Evolutionary conservation across 2,797 vertebrate species (phyloP).

Genomic region (Poecilia gillii): DNA sequence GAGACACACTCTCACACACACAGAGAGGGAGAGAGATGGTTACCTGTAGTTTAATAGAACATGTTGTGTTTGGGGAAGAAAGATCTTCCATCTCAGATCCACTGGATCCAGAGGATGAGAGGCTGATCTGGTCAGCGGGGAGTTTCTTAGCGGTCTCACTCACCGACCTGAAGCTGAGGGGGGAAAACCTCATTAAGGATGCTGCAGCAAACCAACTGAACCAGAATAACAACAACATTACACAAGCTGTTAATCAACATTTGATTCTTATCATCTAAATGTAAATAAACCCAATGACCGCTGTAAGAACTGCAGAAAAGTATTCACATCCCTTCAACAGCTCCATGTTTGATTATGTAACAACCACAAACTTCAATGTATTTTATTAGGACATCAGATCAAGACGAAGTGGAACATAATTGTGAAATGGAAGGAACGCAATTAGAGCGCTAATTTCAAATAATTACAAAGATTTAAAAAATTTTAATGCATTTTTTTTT

Average conservation of each 20-base stretch:
- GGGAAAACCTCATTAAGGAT: constrained; percentile 7
- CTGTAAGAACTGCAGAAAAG: neutral
- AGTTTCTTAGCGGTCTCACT: constrained; percentile 67
- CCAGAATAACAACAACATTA: neutral
- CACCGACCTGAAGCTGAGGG: constrained; percentile 72
- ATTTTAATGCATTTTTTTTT: neutral
- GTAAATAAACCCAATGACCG: neutral
- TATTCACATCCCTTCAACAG: neutral
- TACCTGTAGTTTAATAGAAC: constrained; percentile 73
- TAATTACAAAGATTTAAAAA: neutral
- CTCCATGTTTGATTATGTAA: neutral
- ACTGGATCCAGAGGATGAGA: constrained; percentile 79
- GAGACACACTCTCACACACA: neutral
- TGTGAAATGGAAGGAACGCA: neutral
- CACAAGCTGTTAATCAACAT: neutral
- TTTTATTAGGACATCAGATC: neutral
- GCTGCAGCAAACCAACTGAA: neutral
- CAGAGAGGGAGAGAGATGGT: neutral
- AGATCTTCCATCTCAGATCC: constrained; percentile 79
- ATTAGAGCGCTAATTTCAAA: neutral
- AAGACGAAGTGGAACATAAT: neutral
- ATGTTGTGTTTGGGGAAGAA: constrained; percentile 44
- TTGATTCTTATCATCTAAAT: neutral
- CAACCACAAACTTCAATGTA: neutral
- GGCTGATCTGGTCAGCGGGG: constrained; percentile 76